A percentile compares a stretch with the other conserved stretches of the same genome.
These are phyloP conservation scores for Alloscopus bannaensis DNA, from an alignment of 2,888 invertebrate genomes.

Conservation along the genomic window DNA sequence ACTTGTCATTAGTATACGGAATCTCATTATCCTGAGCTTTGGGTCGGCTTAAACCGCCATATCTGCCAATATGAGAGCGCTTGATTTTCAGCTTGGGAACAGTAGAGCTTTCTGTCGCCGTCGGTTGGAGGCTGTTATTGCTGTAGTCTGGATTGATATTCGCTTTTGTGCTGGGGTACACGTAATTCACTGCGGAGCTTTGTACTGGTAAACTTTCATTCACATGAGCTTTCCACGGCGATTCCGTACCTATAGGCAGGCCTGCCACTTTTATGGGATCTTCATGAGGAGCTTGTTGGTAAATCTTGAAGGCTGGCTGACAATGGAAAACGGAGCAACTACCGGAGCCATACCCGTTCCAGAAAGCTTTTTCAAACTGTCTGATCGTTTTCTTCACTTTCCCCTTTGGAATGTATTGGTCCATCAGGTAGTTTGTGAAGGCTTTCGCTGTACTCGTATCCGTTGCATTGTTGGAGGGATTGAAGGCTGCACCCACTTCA, in stretches of 20 bases:
- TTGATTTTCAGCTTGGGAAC: constrained; percentile 31
- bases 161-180: constrained; percentile 27
- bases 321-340: constrained; percentile 63
- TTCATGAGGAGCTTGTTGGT: constrained; percentile 1
- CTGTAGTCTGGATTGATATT: constrained; percentile 9
- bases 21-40: constrained; percentile 34
- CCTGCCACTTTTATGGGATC: neutral
- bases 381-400: constrained; percentile 57
- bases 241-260: neutral
- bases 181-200: constrained; percentile 26
- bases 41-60: neutral
- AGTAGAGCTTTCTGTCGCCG: neutral
- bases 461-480: constrained; percentile 59
- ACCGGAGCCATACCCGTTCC: constrained; percentile 57
- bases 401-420: constrained; percentile 69
- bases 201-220: neutral
- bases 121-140: neutral
- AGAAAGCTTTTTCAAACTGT: constrained; percentile 68
- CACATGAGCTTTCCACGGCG: no score
- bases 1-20: constrained; percentile 21
- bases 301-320: constrained; percentile 46
- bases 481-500: constrained; percentile 64
- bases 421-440: constrained; percentile 68
- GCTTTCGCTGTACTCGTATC: constrained; percentile 59
- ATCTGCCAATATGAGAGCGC: constrained; percentile 23